phyloP scores from a whole-genome alignment of 2,797 vertebrate species.

The Pseudochirops cupreus region DNA sequence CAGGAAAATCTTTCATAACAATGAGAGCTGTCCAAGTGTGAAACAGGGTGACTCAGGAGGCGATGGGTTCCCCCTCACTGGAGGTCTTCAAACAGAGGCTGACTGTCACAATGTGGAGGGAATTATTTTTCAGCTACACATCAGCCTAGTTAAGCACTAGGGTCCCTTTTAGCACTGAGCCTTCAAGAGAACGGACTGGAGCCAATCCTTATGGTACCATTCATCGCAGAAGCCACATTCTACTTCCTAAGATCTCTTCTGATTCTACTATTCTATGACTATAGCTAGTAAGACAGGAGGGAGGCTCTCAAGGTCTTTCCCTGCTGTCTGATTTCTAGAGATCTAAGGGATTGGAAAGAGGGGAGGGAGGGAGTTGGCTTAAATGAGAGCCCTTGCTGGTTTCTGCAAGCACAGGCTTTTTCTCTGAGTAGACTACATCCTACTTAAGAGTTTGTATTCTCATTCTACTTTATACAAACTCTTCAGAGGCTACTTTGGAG shows the following conservation, averaged over 20 bases:
- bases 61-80: not conserved
- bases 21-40: not conserved
- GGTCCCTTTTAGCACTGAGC: not conserved
- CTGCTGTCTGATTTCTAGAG: not conserved
- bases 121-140: not conserved
- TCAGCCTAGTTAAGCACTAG: not conserved
- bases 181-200: not conserved
- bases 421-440: not conserved
- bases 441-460: not conserved
- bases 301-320: not conserved
- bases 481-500: not conserved
- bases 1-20: not conserved
- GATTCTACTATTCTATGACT: not conserved
- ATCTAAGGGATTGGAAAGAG: not conserved
- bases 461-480: not conserved
- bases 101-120: not conserved
- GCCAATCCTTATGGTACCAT: not conserved
- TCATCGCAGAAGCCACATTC: not conserved
- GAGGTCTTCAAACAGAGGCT: not conserved
- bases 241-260: not conserved
- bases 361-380: not conserved
- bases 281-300: not conserved
- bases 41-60: not conserved
- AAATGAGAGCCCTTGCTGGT: not conserved
- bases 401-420: not conserved